Percentiles rank a stretch among this genome's conserved stretches.
phyloP scores from a whole-genome alignment of 2,113 vertebrate species.

The Fulica atra region DNA sequence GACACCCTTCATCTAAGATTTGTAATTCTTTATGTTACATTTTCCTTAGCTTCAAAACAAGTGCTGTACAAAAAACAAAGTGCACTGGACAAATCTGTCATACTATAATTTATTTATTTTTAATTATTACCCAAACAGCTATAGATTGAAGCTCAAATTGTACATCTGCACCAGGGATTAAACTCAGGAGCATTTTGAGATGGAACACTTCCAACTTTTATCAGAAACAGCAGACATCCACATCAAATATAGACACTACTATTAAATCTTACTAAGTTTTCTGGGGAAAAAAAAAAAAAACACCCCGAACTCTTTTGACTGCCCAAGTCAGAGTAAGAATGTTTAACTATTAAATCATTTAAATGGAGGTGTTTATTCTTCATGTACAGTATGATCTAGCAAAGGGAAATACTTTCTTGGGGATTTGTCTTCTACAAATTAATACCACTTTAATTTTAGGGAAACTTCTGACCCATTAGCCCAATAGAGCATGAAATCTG shows the following conservation, averaged over 20 bases:
- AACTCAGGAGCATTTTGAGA: background rate
- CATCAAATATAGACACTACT: background rate
- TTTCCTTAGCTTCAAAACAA: background rate
- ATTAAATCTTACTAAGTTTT: background rate
- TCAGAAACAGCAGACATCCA: background rate
- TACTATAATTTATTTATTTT: background rate
- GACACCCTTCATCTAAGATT: background rate
- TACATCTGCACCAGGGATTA: background rate
- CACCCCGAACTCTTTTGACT: background rate
- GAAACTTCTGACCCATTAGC: background rate
- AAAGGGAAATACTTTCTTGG: background rate
- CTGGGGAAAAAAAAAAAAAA: background rate
- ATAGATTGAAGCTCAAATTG: background rate
- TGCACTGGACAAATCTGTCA: background rate
- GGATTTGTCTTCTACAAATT: background rate
- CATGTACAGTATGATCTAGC: background rate
- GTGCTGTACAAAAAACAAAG: background rate
- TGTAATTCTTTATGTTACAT: background rate
- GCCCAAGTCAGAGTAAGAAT: background rate
- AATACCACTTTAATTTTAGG: background rate
- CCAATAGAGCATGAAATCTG: background rate
- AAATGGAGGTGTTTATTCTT: background rate
- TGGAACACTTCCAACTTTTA: background rate
- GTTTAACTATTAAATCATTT: background rate
- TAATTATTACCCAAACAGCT: background rate